These are phyloP conservation scores for Copidosoma aretas DNA, from an alignment of 2,888 invertebrate species.

Conservation along the genomic window DNA sequence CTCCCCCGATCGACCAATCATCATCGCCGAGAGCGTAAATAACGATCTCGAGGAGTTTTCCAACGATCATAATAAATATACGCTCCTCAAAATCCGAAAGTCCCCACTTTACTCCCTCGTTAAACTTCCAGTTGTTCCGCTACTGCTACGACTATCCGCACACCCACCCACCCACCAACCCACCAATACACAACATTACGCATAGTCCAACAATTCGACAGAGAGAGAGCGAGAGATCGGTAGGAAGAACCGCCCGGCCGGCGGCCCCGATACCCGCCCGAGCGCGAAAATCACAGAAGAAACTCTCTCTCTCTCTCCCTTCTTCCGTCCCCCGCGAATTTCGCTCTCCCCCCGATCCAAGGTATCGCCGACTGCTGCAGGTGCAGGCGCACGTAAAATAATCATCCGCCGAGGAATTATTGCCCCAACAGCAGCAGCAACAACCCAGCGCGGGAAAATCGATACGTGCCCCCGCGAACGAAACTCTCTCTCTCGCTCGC, in stretches of 20 bases:
- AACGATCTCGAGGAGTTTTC: no score
- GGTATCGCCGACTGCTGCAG: no score
- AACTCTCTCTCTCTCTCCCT: background rate
- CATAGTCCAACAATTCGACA: no score
- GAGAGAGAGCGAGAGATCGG: no score
- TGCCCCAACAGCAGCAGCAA: background rate
- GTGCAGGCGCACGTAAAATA: background rate
- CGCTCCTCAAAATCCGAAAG: no score
- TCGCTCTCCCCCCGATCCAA: background rate
- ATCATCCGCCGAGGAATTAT: background rate
- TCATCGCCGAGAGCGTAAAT: no score
- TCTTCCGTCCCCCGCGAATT: background rate
- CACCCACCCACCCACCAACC: background rate
- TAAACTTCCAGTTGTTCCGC: no score
- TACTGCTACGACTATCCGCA: slow-evolving; percentile 6
- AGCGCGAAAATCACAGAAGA: background rate
- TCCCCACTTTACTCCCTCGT: no score
- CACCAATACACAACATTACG: background rate
- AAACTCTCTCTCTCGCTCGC: background rate
- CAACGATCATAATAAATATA: no score
- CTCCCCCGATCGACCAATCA: no score
- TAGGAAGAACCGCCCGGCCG: no score
- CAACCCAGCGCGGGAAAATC: background rate
- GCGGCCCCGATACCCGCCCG: background rate
- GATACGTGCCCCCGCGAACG: background rate